A percentile compares a stretch with the other conserved stretches of the same genome.
Evolutionary conservation across 2,888 invertebrate genomes (phyloP).

Genomic region (Platycnemis pennipes): DNA sequence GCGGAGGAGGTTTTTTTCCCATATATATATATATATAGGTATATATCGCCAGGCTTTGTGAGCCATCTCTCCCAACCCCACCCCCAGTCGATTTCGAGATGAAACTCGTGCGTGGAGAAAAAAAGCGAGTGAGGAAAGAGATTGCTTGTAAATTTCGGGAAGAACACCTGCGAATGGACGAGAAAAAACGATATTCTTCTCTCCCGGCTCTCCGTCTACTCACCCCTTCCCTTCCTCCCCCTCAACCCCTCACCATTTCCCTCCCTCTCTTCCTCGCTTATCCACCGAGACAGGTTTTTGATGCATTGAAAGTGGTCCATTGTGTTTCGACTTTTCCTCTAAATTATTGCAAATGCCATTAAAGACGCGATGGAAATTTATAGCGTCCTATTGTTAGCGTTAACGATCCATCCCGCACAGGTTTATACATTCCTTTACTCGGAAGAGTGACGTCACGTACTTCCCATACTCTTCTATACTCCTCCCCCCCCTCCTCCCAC

Average conservation of each 20-base stretch:
- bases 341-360: conserved; percentile 52
- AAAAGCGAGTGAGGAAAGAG: not conserved
- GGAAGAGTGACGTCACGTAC: conserved; percentile 33
- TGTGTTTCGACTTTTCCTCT: conserved; percentile 37
- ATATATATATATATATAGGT: too few relatives aligned
- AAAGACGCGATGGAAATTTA: conserved; percentile 52
- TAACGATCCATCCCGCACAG: conserved; percentile 53
- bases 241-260: not conserved
- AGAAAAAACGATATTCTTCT: not conserved
- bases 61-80: not conserved
- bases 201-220: not conserved
- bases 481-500: not conserved
- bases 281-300: conserved; percentile 34
- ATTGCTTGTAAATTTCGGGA: conserved; percentile 35
- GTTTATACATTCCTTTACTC: conserved; percentile 42
- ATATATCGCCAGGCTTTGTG: too few relatives aligned
- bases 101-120: conserved; percentile 16
- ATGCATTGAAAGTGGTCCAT: conserved; percentile 44
- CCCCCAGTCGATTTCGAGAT: not conserved
- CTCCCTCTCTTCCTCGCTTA: not conserved
- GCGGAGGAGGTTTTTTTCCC: not conserved
- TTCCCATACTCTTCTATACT: too few relatives aligned
- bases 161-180: conserved; percentile 20
- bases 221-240: too few relatives aligned
- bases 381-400: conserved; percentile 52